Percentiles rank a stretch among this genome's conserved stretches.
Evolutionary conservation across 2,888 invertebrate genomes (phyloP).

Genomic region (Eilema depressum): DNA sequence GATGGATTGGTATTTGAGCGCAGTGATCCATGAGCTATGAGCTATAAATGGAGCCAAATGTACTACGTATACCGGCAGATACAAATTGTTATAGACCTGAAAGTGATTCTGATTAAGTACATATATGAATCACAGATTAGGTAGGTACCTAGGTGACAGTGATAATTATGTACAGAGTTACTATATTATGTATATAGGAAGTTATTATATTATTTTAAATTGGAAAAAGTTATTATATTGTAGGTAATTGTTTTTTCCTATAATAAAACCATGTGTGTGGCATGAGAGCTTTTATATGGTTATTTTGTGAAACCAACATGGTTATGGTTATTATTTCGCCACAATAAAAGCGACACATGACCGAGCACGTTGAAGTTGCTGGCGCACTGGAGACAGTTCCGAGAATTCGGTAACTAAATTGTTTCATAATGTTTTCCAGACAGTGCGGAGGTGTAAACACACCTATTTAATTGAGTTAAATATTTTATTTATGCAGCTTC

Average conservation of each 20-base stretch:
- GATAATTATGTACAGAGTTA: too few relatives aligned
- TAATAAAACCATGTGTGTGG: background rate
- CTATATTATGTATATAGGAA: too few relatives aligned
- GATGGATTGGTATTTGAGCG: background rate
- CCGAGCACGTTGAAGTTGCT: conserved; percentile 65
- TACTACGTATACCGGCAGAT: background rate
- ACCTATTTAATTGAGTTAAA: conserved; percentile 31
- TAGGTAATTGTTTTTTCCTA: background rate
- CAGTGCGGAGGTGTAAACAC: conserved; percentile 27
- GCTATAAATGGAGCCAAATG: background rate
- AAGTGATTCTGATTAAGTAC: too few relatives aligned
- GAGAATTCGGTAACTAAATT: conserved; percentile 62
- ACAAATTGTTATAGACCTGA: too few relatives aligned
- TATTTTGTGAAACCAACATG: conserved; percentile 47
- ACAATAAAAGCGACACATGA: conserved; percentile 54
- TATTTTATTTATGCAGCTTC: background rate
- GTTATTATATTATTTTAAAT: too few relatives aligned
- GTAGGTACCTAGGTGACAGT: too few relatives aligned
- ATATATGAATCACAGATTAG: too few relatives aligned
- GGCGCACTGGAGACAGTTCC: conserved; percentile 68
- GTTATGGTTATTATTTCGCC: conserved; percentile 64
- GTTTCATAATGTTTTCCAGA: conserved; percentile 54
- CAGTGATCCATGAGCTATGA: background rate
- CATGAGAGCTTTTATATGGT: too few relatives aligned
- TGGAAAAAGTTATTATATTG: too few relatives aligned